Evolutionary conservation across 2,113 vertebrate genomes (phyloP), one percentile per base, ranked within the genome.

Genomic region (Lagenorhynchus albirostris): DNA sequence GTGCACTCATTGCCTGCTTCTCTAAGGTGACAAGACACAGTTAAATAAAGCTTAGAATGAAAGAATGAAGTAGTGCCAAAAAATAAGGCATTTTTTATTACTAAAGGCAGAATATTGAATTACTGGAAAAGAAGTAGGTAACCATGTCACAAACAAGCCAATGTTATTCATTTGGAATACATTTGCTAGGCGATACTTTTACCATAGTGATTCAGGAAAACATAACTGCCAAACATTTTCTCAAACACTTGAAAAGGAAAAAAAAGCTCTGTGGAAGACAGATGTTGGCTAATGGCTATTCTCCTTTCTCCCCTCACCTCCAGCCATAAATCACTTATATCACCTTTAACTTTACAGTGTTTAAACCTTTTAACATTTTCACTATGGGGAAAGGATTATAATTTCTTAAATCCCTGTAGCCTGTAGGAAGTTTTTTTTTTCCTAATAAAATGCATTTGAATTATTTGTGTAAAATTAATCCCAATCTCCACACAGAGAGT

Each of bases 191-290:
- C 41, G 53, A 73, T 88, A 47, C 33, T 89, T 92, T 65, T 63
- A 70, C 89, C 81, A 91, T 20, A 76, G 67, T 73, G n/a, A 91
- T 77, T 85, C n/a, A 50, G 80, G 79, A 62, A 77, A 89, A 95
- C 68, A 38, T 36, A 87, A 85, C 38, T 62, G 33, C 62, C 44
- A 85, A 80, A 47, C 18, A 20, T 92, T 86, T 96, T 93, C 81
- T 87, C 41, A 71, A 82, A 70, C 26, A 47, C 29, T 95, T 91
- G 17, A 29, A 47, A 76, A 65, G 21, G 11, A n/a, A 53, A 21
- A 73, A n/a, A 65, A 80, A 58, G 3, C 29, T 41, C 68, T 44
- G 10, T 63, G 31, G 41, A 90, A 86, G 31, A 9, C 33, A 74
- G n/a, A 80, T 44, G 11, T 76, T 80, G 44, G n/a, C 53, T 36